Evolutionary conservation across 92 coral and sea anemone species (phyloP).

Genomic region (Actinernus sp.): DNA sequence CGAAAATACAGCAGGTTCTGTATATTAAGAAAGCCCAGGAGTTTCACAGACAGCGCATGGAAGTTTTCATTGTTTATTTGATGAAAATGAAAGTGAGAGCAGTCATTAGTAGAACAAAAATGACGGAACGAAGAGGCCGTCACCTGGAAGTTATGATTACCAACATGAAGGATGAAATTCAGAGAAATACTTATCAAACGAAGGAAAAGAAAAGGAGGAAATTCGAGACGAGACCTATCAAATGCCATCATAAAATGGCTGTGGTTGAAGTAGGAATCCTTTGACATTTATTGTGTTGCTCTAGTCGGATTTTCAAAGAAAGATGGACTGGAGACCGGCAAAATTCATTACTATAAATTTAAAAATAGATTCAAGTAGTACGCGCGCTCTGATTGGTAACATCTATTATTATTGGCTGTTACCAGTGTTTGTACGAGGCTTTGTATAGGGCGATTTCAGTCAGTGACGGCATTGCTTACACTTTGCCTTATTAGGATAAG

Average conservation of each 20-base stretch:
- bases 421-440: too few species aligned
- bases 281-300: too few species aligned
- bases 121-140: slow-evolving; percentile 20
- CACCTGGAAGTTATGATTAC: slow-evolving; percentile 23
- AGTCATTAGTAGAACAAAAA: slow-evolving; percentile 23
- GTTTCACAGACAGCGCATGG: slow-evolving; percentile 23
- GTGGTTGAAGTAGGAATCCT: slow-evolving; percentile 26
- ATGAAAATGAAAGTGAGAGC: slow-evolving; percentile 42
- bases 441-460: too few species aligned
- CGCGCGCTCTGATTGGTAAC: too few species aligned
- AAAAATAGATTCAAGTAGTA: too few species aligned
- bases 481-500: too few species aligned
- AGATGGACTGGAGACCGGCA: too few species aligned
- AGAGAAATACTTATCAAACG: background rate
- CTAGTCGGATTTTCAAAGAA: too few species aligned
- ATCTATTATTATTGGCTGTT: too few species aligned
- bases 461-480: too few species aligned
- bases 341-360: too few species aligned
- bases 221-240: slow-evolving; percentile 8
- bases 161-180: slow-evolving; percentile 27
- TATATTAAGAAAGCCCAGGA: slow-evolving; percentile 13
- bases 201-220: slow-evolving; percentile 12
- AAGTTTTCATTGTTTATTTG: slow-evolving; percentile 15
- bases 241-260: background rate
- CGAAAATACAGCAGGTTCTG: slow-evolving; percentile 6